Conservation (phyloP, 2,888 invertebrate species). For the Petrolisthes cinctipes region DNA sequence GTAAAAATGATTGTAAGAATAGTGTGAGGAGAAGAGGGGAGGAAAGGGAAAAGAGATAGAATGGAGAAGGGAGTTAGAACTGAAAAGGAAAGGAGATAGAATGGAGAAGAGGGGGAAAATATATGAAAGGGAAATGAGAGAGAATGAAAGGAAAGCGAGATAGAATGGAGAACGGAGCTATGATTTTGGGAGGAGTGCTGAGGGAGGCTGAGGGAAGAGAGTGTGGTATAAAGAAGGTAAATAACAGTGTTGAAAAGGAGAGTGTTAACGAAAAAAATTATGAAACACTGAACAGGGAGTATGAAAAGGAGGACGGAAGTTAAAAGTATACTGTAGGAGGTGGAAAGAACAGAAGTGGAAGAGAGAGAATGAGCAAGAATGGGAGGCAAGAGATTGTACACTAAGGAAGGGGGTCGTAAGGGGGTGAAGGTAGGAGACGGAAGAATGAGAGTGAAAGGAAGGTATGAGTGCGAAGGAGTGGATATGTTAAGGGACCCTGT, state of each 20-base stretch:
- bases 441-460: no score
- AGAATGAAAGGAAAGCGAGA: not conserved
- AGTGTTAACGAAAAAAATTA: not conserved
- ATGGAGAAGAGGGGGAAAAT: not conserved
- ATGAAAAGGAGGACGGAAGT: not conserved
- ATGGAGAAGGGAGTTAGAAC: not conserved
- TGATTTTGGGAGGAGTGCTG: not conserved
- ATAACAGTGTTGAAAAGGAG: not conserved
- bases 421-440: no score
- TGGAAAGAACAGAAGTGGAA: no score
- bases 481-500: no score
- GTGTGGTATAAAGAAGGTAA: not conserved
- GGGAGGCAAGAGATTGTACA: no score
- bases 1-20: not conserved
- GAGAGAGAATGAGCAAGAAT: no score
- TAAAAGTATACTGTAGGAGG: no score
- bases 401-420: no score
- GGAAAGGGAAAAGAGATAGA: not conserved
- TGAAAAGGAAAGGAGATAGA: not conserved
- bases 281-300: not conserved
- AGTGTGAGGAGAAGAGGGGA: no score
- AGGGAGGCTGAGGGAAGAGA: not conserved
- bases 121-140: not conserved
- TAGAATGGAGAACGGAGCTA: not conserved
- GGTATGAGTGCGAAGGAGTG: no score